Evolutionary conservation across 2,113 vertebrate genomes (phyloP).

Genomic region (Machaerirhynchus nigripectus): DNA sequence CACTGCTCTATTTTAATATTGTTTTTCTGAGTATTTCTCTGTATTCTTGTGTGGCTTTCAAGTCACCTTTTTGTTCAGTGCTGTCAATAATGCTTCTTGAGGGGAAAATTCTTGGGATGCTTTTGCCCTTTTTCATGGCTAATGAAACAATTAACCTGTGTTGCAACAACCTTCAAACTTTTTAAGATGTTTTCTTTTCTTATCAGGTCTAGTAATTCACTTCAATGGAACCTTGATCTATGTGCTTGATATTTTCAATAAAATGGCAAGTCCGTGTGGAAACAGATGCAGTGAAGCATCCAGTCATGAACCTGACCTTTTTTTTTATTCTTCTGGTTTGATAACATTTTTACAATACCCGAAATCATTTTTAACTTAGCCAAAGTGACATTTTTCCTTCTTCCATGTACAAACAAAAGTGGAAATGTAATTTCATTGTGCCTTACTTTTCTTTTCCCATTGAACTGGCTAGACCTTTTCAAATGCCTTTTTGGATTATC

Average conservation of each 20-base stretch:
- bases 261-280: conserved; percentile 69
- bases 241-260: conserved; percentile 69
- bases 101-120: not conserved
- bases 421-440: conserved; percentile 33
- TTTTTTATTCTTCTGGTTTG: conserved; percentile 39
- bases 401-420: conserved; percentile 9
- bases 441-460: not conserved
- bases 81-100: not conserved
- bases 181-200: conserved; percentile 6
- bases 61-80: not conserved
- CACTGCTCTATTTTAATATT: not conserved
- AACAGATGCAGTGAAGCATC: conserved; percentile 44
- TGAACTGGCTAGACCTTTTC: conserved; percentile 6
- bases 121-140: not conserved
- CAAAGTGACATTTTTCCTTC: conserved; percentile 48
- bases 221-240: conserved; percentile 59
- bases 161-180: conserved; percentile 31
- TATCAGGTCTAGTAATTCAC: conserved; percentile 39
- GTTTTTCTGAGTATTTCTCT: not conserved
- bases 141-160: conserved; percentile 42
- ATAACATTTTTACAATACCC: conserved; percentile 47
- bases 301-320: conserved; percentile 59
- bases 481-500: not conserved
- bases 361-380: conserved; percentile 21
- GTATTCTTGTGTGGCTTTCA: not conserved